phyloP scores from a whole-genome alignment of 2,888 invertebrate genomes.

The Thyatira batis region DNA sequence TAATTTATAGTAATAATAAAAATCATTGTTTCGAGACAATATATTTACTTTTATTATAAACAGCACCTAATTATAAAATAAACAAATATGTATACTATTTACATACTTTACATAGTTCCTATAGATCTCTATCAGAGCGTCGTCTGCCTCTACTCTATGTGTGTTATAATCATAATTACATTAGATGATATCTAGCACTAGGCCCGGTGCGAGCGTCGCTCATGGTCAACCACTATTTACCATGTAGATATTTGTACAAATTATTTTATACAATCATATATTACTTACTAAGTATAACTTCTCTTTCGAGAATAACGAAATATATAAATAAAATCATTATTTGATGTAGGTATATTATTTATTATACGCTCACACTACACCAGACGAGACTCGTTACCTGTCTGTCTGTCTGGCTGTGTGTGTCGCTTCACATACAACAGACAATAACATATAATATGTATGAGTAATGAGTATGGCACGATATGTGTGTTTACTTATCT shows the following conservation, averaged over 20 bases:
- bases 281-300: neutral
- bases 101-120: neutral
- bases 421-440: constrained; percentile 19
- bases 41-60: neutral
- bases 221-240: neutral
- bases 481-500: constrained; percentile 25
- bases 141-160: neutral
- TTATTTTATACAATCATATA: neutral
- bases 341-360: neutral
- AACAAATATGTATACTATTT: neutral
- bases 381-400: constrained; percentile 8
- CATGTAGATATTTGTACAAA: neutral
- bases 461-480: constrained; percentile 46
- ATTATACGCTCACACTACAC: neutral
- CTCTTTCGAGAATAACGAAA: neutral
- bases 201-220: neutral
- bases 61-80: neutral
- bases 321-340: no score
- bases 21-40: neutral
- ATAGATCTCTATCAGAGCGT: neutral
- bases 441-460: constrained; percentile 19
- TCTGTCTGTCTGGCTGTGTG: constrained; percentile 5
- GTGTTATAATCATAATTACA: neutral
- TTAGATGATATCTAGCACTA: neutral
- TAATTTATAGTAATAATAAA: neutral